Evolutionary conservation across 1,140 invertebrate species (phyloP).

Genomic region (Rhynchophorus ferrugineus): DNA sequence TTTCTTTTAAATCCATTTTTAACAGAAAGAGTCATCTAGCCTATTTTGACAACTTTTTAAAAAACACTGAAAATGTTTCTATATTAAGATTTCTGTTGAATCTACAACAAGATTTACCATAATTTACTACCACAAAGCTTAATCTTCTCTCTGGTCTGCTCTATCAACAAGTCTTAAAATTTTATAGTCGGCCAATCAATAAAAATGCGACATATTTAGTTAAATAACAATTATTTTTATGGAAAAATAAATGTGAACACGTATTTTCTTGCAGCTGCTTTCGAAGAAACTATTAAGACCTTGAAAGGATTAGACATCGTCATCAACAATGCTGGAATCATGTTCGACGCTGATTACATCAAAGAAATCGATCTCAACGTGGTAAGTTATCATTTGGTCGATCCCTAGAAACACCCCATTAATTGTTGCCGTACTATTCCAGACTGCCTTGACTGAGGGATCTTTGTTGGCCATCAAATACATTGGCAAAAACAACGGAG

Average conservation of each 20-base stretch:
- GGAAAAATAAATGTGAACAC: too few species aligned
- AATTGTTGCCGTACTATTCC: neutral
- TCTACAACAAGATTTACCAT: too few species aligned
- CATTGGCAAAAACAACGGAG: slow-evolving; percentile 44
- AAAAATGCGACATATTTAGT: too few species aligned
- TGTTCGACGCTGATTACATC: slow-evolving; percentile 45
- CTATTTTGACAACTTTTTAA: too few species aligned
- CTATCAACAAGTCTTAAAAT: too few species aligned
- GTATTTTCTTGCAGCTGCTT: slow-evolving; percentile 29
- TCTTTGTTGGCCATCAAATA: slow-evolving; percentile 43
- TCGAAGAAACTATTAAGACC: slow-evolving; percentile 34
- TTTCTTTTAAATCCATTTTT: too few species aligned
- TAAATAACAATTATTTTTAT: neutral
- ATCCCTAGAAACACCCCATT: neutral
- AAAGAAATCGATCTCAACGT: slow-evolving; percentile 44
- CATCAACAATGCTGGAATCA: slow-evolving; percentile 46
- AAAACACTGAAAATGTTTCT: too few species aligned
- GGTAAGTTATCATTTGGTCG: slow-evolving; percentile 38
- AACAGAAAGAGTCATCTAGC: too few species aligned
- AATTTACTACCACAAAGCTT: too few species aligned
- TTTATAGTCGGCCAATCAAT: too few species aligned
- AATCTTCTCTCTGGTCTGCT: too few species aligned
- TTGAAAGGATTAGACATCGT: slow-evolving; percentile 44
- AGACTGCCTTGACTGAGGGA: slow-evolving; percentile 43
- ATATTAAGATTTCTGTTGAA: too few species aligned